Evolutionary conservation across 1,140 invertebrate species (phyloP).

Genomic region (Penaeus vannamei): DNA sequence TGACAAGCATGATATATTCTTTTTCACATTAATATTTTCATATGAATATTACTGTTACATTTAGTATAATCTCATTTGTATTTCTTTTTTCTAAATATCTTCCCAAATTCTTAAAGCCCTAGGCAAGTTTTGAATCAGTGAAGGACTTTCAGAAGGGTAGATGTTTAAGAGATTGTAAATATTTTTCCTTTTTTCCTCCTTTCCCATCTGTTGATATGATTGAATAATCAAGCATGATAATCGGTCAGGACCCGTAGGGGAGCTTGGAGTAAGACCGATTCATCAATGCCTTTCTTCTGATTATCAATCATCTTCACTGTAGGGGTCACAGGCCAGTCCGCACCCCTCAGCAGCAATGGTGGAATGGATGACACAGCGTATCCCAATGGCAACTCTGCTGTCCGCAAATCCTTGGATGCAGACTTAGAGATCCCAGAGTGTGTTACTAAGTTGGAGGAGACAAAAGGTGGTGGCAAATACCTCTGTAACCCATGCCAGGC

Average conservation of each 20-base stretch:
- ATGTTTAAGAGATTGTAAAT: conserved; percentile 48
- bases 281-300: conserved; percentile 63
- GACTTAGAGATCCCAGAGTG: conserved; percentile 63
- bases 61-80: no score
- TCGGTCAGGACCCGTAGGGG: conserved; percentile 58
- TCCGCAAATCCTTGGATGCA: background rate
- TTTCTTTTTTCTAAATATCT: no score
- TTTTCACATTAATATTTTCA: no score
- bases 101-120: no score
- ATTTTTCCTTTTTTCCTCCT: conserved; percentile 57
- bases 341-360: conserved; percentile 33
- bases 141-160: background rate
- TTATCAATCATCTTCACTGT: conserved; percentile 68
- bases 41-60: no score
- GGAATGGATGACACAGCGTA: background rate
- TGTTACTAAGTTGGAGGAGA: conserved; percentile 66
- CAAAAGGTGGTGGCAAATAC: conserved; percentile 65
- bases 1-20: no score
- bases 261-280: conserved; percentile 60
- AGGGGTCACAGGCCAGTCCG: conserved; percentile 61
- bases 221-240: conserved; percentile 68
- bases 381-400: conserved; percentile 11
- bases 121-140: no score
- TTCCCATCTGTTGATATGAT: conserved; percentile 67
- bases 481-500: conserved; percentile 67